These are phyloP conservation scores for Cerastis leucographa DNA, from an alignment of 2,888 invertebrate species.

Conservation along the genomic window DNA sequence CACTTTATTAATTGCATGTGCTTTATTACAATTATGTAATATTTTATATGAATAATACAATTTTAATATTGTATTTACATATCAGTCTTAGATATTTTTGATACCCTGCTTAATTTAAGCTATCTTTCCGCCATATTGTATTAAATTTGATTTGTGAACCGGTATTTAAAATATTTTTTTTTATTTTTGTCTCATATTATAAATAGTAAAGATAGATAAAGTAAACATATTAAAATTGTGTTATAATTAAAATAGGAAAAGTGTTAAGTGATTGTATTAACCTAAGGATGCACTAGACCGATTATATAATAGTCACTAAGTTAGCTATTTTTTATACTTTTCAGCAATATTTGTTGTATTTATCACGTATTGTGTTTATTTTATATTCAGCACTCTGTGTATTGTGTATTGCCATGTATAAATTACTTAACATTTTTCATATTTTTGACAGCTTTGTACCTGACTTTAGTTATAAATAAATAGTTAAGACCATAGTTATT, in stretches of 20 bases:
- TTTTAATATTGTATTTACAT: conserved; percentile 43
- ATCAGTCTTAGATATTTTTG: background rate
- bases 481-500: background rate
- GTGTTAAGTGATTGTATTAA: conserved; percentile 68
- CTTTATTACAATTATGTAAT: conserved; percentile 24
- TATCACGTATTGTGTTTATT: background rate
- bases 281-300: conserved; percentile 3
- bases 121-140: background rate
- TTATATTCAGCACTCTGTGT: background rate
- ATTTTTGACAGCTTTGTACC: conserved; percentile 52
- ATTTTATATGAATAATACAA: conserved; percentile 50
- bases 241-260: conserved; percentile 70
- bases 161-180: background rate
- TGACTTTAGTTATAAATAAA: conserved; percentile 17
- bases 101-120: background rate
- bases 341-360: background rate
- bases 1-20: conserved; percentile 23
- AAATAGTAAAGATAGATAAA: background rate
- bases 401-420: conserved; percentile 44
- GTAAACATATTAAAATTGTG: conserved; percentile 71
- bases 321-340: background rate
- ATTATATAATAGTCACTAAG: conserved; percentile 25
- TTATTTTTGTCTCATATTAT: background rate
- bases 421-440: conserved; percentile 73
- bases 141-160: background rate